Evolutionary conservation across 2,888 invertebrate species (phyloP), one percentile per base, ranked within the genome.

Genomic region (Philereme vetulata): DNA sequence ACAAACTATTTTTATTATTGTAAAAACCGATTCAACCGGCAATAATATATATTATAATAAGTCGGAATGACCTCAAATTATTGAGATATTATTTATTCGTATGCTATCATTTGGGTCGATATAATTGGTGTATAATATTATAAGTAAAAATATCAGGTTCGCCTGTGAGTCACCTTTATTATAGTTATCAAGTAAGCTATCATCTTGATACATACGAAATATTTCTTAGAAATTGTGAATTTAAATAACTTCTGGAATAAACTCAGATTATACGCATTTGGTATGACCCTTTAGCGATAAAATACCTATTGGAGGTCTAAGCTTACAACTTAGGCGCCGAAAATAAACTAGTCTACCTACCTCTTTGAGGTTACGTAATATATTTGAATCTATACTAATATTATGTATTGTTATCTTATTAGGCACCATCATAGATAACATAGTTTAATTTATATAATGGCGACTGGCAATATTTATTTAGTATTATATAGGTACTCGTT

Each of bases 21-120:
- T 54, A 66, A 67, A 70, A 68, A 68, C 65, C 62, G 53, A 66
- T 68, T 62, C 65, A 51, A 49, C 56, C 60, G 56, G 51, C 50
- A 64, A 64, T 68, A 74, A 71, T 74, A 77, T 76, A 77, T 80
- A 78, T 75, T 76, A 79, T 80, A 76, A 72, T 72, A 74, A 75
- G 73, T 72, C 67, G 58, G 74, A 74, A 76, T 72, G 72, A 70
- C 74, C 76, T 76, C 76, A 78, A 82, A 84, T 84, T 83, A 82
- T 78, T 82, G 76, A 75, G 74, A 76, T 85, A 85, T 84, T 83
- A 80, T 74, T 76, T 83, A 82, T 82, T 80, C 78, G 81, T 82
- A 82, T 76, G 76, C 80, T 81, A 82, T 85, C 81, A 85, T 86
- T 82, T 77, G 75, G 81, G 77, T 77, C 73, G 72, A 67, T 74